A percentile compares a stretch with the other conserved stretches of the same genome.
phyloP scores from a whole-genome alignment of 1,140 invertebrate genomes.

The Bradynema listronoti region DNA sequence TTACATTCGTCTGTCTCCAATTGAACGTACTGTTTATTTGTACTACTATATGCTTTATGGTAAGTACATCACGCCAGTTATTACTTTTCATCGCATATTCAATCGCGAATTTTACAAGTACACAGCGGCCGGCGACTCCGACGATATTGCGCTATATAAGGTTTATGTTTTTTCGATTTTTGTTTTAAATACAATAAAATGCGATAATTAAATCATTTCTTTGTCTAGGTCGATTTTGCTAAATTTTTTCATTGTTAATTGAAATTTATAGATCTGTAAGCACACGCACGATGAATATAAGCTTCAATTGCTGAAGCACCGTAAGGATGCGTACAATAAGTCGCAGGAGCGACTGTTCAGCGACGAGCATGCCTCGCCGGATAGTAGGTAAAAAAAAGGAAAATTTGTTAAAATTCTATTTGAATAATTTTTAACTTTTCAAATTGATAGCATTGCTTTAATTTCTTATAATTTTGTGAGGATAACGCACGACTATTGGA shows the following conservation, averaged over 20 bases:
- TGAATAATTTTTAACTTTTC: too few relatives aligned
- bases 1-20: constrained; percentile 16
- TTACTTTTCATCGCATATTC: constrained; percentile 30
- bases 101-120: constrained; percentile 45
- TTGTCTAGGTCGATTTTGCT: neutral
- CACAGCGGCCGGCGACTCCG: constrained; percentile 11
- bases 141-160: constrained; percentile 30
- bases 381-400: constrained; percentile 21
- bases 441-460: too few relatives aligned
- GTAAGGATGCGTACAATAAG: constrained; percentile 26
- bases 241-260: neutral
- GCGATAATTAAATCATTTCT: neutral
- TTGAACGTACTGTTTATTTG: constrained; percentile 37
- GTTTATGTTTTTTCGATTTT: constrained; percentile 10
- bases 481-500: constrained; percentile 8
- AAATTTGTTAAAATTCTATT: too few relatives aligned
- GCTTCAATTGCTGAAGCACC: neutral
- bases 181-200: neutral
- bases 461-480: too few relatives aligned
- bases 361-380: constrained; percentile 38
- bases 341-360: constrained; percentile 37
- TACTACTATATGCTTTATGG: constrained; percentile 38
- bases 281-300: constrained; percentile 31
- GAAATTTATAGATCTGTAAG: constrained; percentile 36
- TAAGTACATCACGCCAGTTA: constrained; percentile 24